Conservation (phyloP, 2,113 vertebrate genomes). For the Genyomyrus donnyi region DNA sequence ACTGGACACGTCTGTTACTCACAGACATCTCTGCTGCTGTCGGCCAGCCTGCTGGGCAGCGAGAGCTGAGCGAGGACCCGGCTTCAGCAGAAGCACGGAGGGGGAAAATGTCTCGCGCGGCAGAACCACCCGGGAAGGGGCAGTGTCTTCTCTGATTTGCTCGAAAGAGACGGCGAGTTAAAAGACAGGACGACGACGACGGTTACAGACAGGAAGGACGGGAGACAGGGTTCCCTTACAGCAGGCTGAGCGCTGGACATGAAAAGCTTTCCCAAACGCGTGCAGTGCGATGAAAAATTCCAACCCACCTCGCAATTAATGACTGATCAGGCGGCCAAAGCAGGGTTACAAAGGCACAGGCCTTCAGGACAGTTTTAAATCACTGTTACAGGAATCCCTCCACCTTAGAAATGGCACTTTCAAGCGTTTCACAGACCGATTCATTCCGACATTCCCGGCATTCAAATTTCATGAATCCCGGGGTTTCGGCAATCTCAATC, state of each 20-base stretch:
- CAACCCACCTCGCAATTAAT: not conserved
- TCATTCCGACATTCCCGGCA: not conserved
- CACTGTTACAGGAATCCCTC: slow-evolving; percentile 4
- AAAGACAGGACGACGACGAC: slow-evolving; percentile 16
- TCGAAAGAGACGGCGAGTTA: not conserved
- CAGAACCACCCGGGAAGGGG: slow-evolving; percentile 9
- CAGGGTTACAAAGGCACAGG: not conserved
- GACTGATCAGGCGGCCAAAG: not conserved
- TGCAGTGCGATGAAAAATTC: not conserved
- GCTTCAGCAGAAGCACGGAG: not conserved
- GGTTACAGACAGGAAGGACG: slow-evolving; percentile 25
- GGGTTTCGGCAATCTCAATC: not conserved
- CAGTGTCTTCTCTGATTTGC: not conserved
- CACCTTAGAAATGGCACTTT: not conserved
- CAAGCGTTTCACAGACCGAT: not conserved
- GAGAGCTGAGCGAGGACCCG: not conserved
- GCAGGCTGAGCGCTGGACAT: not conserved
- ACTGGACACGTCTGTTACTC: not conserved
- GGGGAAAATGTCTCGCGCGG: not conserved
- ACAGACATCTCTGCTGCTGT: not conserved
- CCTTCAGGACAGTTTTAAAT: not conserved
- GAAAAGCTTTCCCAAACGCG: not conserved
- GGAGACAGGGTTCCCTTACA: not conserved
- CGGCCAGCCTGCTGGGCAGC: not conserved
- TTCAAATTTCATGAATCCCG: not conserved